Conservation (phyloP, 2,113 vertebrate genomes). For the Brienomyrus brachyistius region DNA sequence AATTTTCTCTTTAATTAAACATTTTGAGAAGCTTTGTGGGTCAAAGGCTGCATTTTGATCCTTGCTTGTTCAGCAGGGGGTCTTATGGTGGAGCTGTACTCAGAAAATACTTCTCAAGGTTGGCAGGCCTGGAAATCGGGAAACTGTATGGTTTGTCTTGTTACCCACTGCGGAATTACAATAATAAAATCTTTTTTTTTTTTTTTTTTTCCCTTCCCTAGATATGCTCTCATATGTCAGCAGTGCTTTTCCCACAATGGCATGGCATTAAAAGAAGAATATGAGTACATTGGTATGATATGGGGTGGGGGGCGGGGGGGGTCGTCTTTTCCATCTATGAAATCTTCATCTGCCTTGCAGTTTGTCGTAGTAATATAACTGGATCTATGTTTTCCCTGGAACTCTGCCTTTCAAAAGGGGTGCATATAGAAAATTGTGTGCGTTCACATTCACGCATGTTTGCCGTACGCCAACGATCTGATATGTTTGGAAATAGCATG, state of each 20-base stretch:
- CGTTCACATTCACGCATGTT: neutral
- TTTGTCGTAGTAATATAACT: slow-evolving; percentile 57
- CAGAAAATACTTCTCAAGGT: neutral
- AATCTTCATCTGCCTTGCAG: slow-evolving; percentile 52
- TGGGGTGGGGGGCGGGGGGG: slow-evolving; percentile 32
- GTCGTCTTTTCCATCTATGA: slow-evolving; percentile 35
- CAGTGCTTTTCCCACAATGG: slow-evolving; percentile 98
- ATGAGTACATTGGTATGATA: slow-evolving; percentile 93
- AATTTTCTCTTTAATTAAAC: neutral
- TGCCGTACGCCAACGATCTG: slow-evolving; percentile 11
- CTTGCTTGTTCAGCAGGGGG: neutral
- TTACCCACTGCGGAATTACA: neutral
- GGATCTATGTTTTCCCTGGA: slow-evolving; percentile 56
- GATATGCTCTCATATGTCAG: slow-evolving; percentile 95
- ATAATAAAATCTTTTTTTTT: neutral
- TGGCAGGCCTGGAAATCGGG: neutral
- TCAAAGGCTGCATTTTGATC: neutral
- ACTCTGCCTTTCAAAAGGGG: slow-evolving; percentile 48
- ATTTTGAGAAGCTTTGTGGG: neutral
- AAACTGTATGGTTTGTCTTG: slow-evolving; percentile 1
- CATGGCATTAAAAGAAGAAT: slow-evolving; percentile 98
- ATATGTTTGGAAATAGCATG: slow-evolving; percentile 6
- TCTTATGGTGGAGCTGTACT: neutral
- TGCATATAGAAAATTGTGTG: neutral
- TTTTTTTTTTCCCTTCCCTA: slow-evolving; percentile 34